Evolutionary conservation across 2,797 vertebrate genomes (phyloP), one percentile per base, ranked within the genome.

Genomic region (Falco columbarius): DNA sequence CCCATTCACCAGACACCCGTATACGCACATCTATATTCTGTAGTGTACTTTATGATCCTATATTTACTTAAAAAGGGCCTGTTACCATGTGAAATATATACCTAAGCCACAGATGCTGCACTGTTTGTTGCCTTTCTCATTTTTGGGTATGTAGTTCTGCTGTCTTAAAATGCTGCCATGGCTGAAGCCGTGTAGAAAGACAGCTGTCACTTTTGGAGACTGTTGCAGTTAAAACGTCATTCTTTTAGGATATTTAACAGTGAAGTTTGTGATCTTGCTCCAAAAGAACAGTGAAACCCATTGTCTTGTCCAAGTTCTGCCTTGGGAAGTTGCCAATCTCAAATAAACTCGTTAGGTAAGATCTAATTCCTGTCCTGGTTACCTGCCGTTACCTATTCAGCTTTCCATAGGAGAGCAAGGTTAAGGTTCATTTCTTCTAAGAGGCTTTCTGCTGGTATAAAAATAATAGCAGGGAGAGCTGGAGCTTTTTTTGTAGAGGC

Each of bases 301-400:
- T 4, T 27, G 27, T 40, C 51, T 81, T 75, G 34, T 71, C 23
- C 26, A 67, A 49, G 38, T 83, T 79, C 51, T 71, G 17, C 3
- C 55, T 88, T 18, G 81, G 68, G 85, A 95, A 81, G 24, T 46
- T 85, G 38, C 19, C 42, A 5, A 7, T 68, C 51, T 62, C 16
- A 70, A 84, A 65, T 82, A 71, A 91, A 79, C 85, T 88, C 29
- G 26, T 85, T 94, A 86, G 54, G n/a, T 79, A 86, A 91, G 85
- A 42, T 62, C 18, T 91, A 68, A 80, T 94, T 93, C 82, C 72
- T 68, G 82, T 75, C 79, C 87, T 89, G 59, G n/a, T 93, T 94
- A 88, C 82, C 82, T 96, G 68, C 62, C 1, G 5, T 86, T 95
- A 91, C 72, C 80, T 94, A 21, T 73, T 85, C 74, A 82, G 29